Conservation (phyloP, 1,140 invertebrate genomes). For the Anadara kagoshimensis region DNA sequence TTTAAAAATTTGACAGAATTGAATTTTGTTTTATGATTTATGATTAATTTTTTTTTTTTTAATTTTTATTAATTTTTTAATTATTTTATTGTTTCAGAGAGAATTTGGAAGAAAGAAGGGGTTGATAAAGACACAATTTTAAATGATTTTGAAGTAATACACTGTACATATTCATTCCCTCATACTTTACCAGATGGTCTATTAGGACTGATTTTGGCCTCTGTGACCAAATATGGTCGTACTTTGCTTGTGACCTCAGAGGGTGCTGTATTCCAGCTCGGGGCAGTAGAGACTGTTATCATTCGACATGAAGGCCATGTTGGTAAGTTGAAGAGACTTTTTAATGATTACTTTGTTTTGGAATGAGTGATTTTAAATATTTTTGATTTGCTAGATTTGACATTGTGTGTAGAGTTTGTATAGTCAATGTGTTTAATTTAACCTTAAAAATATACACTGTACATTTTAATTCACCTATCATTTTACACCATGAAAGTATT, state of each 20-base stretch:
- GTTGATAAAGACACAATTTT: constrained; percentile 7
- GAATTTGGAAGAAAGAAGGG: constrained; percentile 47
- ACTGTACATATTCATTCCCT: constrained; percentile 51
- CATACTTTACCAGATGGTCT: constrained; percentile 34
- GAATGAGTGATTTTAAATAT: no score
- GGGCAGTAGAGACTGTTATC: constrained; percentile 60
- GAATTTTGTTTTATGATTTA: neutral
- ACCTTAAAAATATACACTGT: no score
- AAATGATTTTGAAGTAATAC: constrained; percentile 43
- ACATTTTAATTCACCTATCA: no score
- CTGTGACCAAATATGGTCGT: constrained; percentile 50
- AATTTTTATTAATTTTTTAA: neutral
- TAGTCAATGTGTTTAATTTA: no score
- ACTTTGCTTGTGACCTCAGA: constrained; percentile 44
- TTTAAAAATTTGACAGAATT: neutral
- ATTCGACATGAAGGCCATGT: constrained; percentile 30
- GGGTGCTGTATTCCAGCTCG: constrained; percentile 60
- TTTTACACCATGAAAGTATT: no score
- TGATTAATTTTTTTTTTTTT: neutral
- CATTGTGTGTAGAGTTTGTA: no score
- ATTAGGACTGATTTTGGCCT: constrained; percentile 50
- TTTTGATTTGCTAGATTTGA: no score
- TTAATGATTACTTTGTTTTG: no score
- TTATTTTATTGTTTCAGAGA: constrained; percentile 35
- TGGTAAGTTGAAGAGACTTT: neutral